Evolutionary conservation across 2,888 invertebrate species (phyloP).

Genomic region (Cistogaster globosa): DNA sequence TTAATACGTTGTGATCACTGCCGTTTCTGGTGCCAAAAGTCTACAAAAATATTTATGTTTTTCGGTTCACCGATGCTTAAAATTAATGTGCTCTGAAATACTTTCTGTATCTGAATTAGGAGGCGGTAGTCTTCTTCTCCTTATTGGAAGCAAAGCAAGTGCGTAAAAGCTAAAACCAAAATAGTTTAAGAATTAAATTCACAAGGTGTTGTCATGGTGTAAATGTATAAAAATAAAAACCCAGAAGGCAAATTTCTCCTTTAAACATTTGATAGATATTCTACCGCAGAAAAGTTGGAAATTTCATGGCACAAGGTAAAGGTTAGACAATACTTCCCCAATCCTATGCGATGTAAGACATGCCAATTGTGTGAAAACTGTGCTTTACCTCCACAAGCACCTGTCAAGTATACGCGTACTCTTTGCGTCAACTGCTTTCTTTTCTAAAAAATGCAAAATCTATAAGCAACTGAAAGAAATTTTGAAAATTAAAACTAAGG

Average conservation of each 20-base stretch:
- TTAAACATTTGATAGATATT: conserved; percentile 11
- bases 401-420: conserved; percentile 17
- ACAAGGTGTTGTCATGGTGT: conserved; percentile 6
- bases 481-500: conserved; percentile 48
- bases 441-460: conserved; percentile 27
- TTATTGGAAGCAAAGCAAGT: not conserved
- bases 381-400: conserved; percentile 30
- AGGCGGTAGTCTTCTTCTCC: conserved; percentile 7
- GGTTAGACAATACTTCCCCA: conserved; percentile 1
- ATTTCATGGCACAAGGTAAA: conserved; percentile 34
- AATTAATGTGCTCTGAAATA: conserved; percentile 13
- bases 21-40: conserved; percentile 2
- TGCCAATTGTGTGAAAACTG: conserved; percentile 43
- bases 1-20: conserved; percentile 2
- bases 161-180: not conserved
- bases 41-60: conserved; percentile 20
- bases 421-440: conserved; percentile 47
- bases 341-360: conserved; percentile 54
- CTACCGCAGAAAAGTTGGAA: conserved; percentile 17
- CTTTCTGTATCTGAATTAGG: not conserved
- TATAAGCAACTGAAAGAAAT: conserved; percentile 51
- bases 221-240: conserved; percentile 12
- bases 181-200: conserved; percentile 17
- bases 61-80: conserved; percentile 2
- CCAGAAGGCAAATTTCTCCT: not conserved